Evolutionary conservation across 1,140 invertebrate genomes (phyloP).

Genomic region (Araneus ventricosus): DNA sequence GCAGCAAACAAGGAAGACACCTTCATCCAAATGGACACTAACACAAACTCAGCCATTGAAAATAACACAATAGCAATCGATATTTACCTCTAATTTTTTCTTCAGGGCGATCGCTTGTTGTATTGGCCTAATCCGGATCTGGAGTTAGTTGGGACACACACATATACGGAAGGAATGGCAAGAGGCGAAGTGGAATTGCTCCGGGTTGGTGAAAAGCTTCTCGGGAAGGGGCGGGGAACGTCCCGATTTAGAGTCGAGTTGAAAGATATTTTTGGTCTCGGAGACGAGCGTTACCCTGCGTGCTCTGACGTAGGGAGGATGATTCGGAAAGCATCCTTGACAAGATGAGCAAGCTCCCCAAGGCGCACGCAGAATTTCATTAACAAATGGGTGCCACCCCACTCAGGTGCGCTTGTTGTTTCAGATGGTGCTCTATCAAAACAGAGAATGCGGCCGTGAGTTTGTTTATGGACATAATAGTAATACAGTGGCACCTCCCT

Average conservation of each 20-base stretch:
- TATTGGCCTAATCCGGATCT: neutral
- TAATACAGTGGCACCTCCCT: too few relatives aligned
- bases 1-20: neutral
- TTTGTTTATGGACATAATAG: too few relatives aligned
- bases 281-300: constrained; percentile 41
- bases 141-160: neutral
- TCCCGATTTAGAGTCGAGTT: constrained; percentile 63
- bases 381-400: neutral
- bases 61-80: neutral
- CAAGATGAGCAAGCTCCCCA: constrained; percentile 21
- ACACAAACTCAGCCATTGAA: neutral
- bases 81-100: neutral
- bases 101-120: too few relatives aligned
- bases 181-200: constrained; percentile 41
- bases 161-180: constrained; percentile 1
- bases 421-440: neutral
- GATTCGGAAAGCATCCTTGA: constrained; percentile 51
- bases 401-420: neutral
- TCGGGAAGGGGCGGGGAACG: constrained; percentile 31
- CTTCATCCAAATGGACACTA: neutral
- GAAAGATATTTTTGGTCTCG: constrained; percentile 54
- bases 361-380: neutral
- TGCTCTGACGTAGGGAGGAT: neutral
- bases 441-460: too few relatives aligned
- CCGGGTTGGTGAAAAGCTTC: constrained; percentile 37